Conservation (phyloP, 2,797 vertebrate genomes). For the Falco cherrug region DNA sequence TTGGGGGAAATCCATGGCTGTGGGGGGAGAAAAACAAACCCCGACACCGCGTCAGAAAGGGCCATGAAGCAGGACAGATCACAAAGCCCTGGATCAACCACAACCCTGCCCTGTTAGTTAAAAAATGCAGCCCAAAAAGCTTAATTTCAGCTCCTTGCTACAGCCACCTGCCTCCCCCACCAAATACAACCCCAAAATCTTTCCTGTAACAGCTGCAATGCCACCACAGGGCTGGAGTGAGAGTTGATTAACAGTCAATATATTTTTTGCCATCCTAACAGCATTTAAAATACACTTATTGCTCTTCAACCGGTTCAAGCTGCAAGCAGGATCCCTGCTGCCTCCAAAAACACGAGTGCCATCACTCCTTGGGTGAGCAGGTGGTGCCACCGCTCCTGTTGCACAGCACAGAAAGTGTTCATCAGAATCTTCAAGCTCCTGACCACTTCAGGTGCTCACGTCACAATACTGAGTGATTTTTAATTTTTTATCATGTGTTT, state of each 20-base stretch:
- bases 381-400: accelerated
- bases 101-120: accelerated
- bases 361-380: accelerated
- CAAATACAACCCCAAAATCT: neutral
- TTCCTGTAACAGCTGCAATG: neutral
- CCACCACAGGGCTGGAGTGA: neutral
- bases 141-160: neutral
- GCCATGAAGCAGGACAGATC: accelerated
- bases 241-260: accelerated
- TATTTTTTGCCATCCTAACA: neutral
- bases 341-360: neutral
- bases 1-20: slow-evolving; percentile 95
- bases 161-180: neutral
- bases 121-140: accelerated
- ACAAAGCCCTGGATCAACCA: accelerated
- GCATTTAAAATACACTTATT: neutral
- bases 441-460: accelerated
- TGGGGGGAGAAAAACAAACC: neutral
- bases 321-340: accelerated
- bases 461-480: accelerated
- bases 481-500: accelerated
- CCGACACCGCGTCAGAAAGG: accelerated
- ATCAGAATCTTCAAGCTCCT: neutral
- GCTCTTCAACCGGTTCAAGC: neutral
- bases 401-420: accelerated